Base-by-base conservation (phyloP, 2,113 vertebrate genomes). In the Percina caprodes region DNA sequence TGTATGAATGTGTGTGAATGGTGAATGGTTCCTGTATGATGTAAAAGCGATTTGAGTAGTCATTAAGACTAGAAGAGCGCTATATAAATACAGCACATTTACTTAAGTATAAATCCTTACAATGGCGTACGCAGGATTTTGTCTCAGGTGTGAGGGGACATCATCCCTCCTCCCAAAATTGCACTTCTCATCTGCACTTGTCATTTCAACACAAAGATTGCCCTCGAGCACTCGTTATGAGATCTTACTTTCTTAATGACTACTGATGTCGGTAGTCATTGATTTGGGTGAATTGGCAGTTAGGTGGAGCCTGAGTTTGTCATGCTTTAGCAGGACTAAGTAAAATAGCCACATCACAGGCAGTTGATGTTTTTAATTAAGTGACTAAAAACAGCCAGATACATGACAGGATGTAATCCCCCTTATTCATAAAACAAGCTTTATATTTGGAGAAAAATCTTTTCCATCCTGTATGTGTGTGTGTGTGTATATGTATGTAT, bases 191-290 rank as follows among this genome's bases (percentile, higher is more conserved):
- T 76, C 51, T 18, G 6, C 16, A 76, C 24, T 42, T 42, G 19
- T 55, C 13, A n/a, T 66, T 65, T 55, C 23, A 74, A 45, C 26
- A 74, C 33, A 73, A 15, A 33, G 19, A 39, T 23, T 72, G 24
- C 5, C 39, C 18, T 48, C 45, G 15, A 49, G 6, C 1, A 5
- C 13, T 45, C 23, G 5, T 16, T 6, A 2, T 54, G 51, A 46
- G 16, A n/a, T 21, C 7, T 30, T 45, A 18, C 23, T 26, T 46
- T 48, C 8, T 67, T 12, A 30, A 23, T 26, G 2, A 49, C 9
- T 49, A 39, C 42, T 14, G 54, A 68, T 24, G 14, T 30, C 2
- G 5, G 5, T 58, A 52, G 58, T 9, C 26, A 49, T 18, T 49
- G 46, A 51, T 39, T 42, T 42, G 39, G 11, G 14, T 55, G 19